Conservation (phyloP, 2,113 vertebrate genomes). For the Peromyscus californicus region DNA sequence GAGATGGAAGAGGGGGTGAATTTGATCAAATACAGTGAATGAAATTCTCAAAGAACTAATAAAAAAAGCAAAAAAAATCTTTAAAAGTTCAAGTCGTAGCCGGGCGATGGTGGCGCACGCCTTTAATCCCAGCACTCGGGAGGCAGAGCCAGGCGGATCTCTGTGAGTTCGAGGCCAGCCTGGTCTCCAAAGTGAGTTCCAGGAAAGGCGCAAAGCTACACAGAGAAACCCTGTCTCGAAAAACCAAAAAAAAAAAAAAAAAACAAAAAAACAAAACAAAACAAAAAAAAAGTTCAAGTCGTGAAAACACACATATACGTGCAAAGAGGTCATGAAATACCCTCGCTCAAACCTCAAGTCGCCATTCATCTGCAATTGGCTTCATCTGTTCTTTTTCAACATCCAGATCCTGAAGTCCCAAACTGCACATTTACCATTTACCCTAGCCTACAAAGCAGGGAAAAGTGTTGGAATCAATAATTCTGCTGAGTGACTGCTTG, state of each 20-base stretch:
- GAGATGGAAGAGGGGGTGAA: background rate
- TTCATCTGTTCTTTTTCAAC: background rate
- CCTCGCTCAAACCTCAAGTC: background rate
- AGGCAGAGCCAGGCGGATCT: no score
- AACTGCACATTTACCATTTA: background rate
- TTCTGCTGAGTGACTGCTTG: background rate
- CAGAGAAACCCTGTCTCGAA: no score
- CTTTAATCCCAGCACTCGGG: no score
- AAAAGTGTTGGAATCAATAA: background rate
- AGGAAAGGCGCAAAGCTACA: no score
- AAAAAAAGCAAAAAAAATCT: background rate
- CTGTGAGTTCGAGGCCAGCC: no score
- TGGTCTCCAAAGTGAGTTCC: no score
- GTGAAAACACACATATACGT: background rate
- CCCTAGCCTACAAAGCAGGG: background rate
- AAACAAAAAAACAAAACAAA: no score
- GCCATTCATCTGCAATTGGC: background rate
- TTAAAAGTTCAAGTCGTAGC: background rate
- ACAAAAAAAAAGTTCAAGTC: background rate
- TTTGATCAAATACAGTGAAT: background rate
- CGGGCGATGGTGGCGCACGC: no score
- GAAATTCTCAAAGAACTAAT: background rate
- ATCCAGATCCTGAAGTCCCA: fast-evolving
- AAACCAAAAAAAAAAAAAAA: no score
- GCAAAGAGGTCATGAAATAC: background rate